A percentile compares a stretch with the other conserved stretches of the same genome.
Evolutionary conservation across 2,888 invertebrate species (phyloP).

Genomic region (Theretra japonica): DNA sequence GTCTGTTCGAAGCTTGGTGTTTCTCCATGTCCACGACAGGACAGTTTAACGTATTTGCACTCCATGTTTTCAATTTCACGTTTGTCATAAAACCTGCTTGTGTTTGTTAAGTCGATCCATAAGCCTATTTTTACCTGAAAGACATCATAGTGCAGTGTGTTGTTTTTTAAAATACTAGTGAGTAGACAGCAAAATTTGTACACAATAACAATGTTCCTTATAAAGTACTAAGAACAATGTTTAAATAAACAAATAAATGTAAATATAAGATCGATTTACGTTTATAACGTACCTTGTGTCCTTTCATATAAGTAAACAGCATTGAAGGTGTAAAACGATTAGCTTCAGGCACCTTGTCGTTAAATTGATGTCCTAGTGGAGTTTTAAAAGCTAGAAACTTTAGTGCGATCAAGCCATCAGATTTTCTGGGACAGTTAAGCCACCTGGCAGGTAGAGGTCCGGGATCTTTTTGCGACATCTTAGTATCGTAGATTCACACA

Average conservation of each 20-base stretch:
- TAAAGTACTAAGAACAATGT: neutral
- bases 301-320: conserved; percentile 92
- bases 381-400: conserved; percentile 98
- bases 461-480: conserved; percentile 71
- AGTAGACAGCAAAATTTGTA: too few relatives aligned
- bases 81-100: conserved; percentile 95
- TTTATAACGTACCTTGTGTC: conserved; percentile 86
- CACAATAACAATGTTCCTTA: neutral
- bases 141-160: neutral
- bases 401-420: conserved; percentile 88
- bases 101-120: conserved; percentile 99
- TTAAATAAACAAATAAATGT: neutral
- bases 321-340: conserved; percentile 94
- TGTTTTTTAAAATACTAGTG: neutral
- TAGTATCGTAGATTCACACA: conserved; percentile 36
- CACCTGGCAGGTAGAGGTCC: conserved; percentile 93
- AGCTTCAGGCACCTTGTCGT: conserved; percentile 92
- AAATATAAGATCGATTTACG: neutral
- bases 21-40: conserved; percentile 96
- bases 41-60: conserved; percentile 94
- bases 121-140: conserved; percentile 93
- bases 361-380: conserved; percentile 92
- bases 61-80: conserved; percentile 89
- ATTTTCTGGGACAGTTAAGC: conserved; percentile 94
- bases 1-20: conserved; percentile 95